Evolutionary conservation across 2,888 invertebrate species (phyloP).

Genomic region (Parnassius smintheus): DNA sequence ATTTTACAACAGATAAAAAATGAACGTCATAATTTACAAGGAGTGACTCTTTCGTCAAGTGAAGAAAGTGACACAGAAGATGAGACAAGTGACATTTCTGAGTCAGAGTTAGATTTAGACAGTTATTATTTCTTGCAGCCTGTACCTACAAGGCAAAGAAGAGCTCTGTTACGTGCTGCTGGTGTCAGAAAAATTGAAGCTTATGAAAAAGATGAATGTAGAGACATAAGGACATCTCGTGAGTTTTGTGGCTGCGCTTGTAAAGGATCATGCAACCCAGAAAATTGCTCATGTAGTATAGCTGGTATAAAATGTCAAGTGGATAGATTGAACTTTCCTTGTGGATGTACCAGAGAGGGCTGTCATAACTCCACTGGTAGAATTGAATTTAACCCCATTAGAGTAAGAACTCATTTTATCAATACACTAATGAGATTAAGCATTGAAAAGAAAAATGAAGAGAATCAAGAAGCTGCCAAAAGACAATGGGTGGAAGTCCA

Average conservation of each 20-base stretch:
- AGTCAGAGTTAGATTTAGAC: constrained; percentile 92
- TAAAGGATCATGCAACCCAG: constrained; percentile 96
- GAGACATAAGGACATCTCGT: constrained; percentile 93
- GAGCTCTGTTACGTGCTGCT: constrained; percentile 93
- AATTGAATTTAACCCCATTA: constrained; percentile 97
- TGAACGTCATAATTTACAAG: constrained; percentile 82
- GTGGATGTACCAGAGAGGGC: constrained; percentile 96
- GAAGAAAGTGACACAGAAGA: constrained; percentile 93
- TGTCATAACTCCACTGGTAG: constrained; percentile 96
- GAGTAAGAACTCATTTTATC: constrained; percentile 97
- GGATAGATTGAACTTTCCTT: constrained; percentile 97
- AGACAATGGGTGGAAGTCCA: constrained; percentile 73
- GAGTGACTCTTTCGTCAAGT: constrained; percentile 84
- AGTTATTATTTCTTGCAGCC: constrained; percentile 96
- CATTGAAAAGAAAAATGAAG: constrained; percentile 91
- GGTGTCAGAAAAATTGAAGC: constrained; percentile 97
- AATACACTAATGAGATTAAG: constrained; percentile 97
- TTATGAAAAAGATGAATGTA: constrained; percentile 95
- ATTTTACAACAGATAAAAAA: constrained; percentile 87
- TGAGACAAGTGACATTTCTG: constrained; percentile 89
- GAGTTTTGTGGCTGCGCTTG: constrained; percentile 97
- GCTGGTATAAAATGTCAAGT: constrained; percentile 99
- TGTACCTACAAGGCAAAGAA: constrained; percentile 93
- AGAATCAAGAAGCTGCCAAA: constrained; percentile 70
- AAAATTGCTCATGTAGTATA: constrained; percentile 96